A percentile compares a stretch with the other conserved stretches of the same genome.
phyloP scores from a whole-genome alignment of 2,888 invertebrate genomes.

The Phorcus lineatus region DNA sequence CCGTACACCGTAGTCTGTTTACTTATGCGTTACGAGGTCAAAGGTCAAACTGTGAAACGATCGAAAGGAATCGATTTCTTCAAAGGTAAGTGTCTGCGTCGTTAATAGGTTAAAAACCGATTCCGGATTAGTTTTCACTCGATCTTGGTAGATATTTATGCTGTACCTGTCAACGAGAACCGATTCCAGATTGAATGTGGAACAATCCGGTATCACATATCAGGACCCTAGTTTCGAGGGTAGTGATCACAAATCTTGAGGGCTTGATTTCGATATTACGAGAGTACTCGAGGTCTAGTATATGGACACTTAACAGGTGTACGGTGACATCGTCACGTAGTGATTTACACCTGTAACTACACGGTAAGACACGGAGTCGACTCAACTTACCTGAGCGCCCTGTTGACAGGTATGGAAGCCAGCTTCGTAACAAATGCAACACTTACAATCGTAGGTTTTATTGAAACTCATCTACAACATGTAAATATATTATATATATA shows the following conservation, averaged over 20 bases:
- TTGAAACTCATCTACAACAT: too few species aligned
- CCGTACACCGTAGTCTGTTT: not conserved
- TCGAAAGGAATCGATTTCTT: constrained; percentile 5
- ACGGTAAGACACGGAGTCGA: not conserved
- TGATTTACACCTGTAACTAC: not conserved
- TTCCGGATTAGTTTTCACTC: not conserved
- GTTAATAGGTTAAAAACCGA: not conserved
- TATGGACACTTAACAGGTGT: constrained; percentile 1
- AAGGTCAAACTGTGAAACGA: not conserved
- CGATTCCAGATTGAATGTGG: too few species aligned
- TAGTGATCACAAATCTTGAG: constrained; percentile 6
- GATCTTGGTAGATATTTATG: too few species aligned
- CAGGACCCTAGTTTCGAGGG: not conserved
- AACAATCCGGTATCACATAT: not conserved
- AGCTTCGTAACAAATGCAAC: too few species aligned
- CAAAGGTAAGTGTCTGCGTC: not conserved
- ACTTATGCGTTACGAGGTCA: not conserved
- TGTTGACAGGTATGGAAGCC: too few species aligned
- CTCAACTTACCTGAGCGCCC: too few species aligned
- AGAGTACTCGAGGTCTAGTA: not conserved
- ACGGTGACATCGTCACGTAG: not conserved
- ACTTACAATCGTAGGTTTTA: too few species aligned
- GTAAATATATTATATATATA: too few species aligned
- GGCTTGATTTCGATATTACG: not conserved
- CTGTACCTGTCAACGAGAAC: too few species aligned